Base-by-base conservation (phyloP, 37 sponge, comb jelly and placozoan genomes). In the Oopsacas minuta region DNA sequence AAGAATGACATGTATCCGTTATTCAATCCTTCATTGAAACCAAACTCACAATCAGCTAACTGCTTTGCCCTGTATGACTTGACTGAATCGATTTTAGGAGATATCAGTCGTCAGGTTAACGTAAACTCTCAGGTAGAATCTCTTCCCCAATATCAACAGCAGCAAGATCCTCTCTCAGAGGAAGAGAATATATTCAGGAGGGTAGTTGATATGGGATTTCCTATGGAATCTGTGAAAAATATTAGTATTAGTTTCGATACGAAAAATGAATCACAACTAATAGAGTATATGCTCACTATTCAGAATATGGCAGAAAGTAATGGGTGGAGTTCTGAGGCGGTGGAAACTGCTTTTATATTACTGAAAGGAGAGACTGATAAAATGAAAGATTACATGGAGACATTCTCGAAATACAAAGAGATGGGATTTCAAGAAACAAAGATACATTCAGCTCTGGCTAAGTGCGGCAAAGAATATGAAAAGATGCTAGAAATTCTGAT, bases 401-500 rank as follows among this genome's bases (percentile, higher is more conserved):
- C 75, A 5, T 61, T 61, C 22, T 61, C 30, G 22, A 61, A 61
- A 61, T 61, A 61, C 75, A 61, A 61, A 12, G 75, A 61, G 75
- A 61, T 61, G 75, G 75, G 75, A 32, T 61, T 61, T 12, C 17
- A 5, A 3, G 75, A 61, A 7, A 34, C 22, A 61, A 61, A 12
- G 7, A n/a, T 61, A 20, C 75, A 61, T n/a, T 10, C 28, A 7
- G 75, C 75, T 61, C 75, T 61, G 5, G 75, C 20, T 3, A 61
- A 61, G 22, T 61, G 75, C 28, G 75, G 75, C 22, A 61, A 61
- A 12, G 75, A 61, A 5, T 61, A 61, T 34, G 75, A 61, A 12
- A 61, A 61, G 28, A 61, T 61, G 75, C 75, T 61, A 3, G 75
- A 61, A n/a, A 61, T 61, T 61, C 75, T 61, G 75, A 61, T 61